These are phyloP conservation scores for Heliconius himera DNA, from an alignment of 1,140 invertebrate genomes.

Conservation along the genomic window DNA sequence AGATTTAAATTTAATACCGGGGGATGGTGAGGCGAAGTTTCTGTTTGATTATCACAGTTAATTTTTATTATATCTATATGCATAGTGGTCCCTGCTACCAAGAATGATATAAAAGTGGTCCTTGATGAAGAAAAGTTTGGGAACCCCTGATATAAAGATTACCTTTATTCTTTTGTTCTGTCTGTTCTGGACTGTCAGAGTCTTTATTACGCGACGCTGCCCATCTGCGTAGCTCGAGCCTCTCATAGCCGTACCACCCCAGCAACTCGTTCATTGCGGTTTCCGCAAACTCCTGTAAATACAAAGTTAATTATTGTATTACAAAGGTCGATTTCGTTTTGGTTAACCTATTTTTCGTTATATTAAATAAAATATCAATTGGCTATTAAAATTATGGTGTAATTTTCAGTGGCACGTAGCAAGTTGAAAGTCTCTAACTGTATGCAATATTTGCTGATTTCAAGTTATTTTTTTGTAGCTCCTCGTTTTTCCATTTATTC, in stretches of 20 bases:
- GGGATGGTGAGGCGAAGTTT: too few species aligned
- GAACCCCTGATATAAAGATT: too few species aligned
- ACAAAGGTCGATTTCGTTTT: not conserved
- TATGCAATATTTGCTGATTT: too few species aligned
- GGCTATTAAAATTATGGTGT: not conserved
- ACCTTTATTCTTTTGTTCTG: slow-evolving; percentile 72
- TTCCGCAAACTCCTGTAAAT: slow-evolving; percentile 90
- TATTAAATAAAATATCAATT: slow-evolving; percentile 9
- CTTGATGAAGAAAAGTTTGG: too few species aligned
- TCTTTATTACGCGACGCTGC: slow-evolving; percentile 65
- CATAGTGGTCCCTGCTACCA: too few species aligned
- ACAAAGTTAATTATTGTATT: slow-evolving; percentile 4
- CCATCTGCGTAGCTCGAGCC: slow-evolving; percentile 67
- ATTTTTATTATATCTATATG: too few species aligned
- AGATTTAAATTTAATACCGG: too few species aligned
- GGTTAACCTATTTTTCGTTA: not conserved
- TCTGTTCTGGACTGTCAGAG: slow-evolving; percentile 58
- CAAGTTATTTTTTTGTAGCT: too few species aligned
- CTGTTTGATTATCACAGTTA: too few species aligned
- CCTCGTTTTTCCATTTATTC: too few species aligned
- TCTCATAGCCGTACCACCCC: slow-evolving; percentile 93
- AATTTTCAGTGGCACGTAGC: not conserved
- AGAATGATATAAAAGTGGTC: too few species aligned
- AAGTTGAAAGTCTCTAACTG: not conserved
- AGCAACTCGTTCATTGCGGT: slow-evolving; percentile 95